phyloP scores from a whole-genome alignment of 2,113 vertebrate species.

The Laterallus jamaicensis region DNA sequence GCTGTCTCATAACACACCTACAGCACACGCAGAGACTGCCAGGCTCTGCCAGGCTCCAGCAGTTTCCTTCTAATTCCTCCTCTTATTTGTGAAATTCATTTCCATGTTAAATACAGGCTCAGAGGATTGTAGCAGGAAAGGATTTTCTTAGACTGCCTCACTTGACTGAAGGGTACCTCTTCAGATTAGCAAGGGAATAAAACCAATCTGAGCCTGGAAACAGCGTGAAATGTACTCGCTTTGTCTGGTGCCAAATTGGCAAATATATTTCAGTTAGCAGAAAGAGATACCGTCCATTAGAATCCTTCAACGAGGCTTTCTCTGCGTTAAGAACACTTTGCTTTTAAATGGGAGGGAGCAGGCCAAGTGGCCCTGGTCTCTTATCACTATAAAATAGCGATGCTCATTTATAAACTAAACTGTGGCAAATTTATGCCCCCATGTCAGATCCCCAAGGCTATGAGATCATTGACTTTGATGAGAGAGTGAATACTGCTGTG shows the following conservation, averaged over 20 bases:
- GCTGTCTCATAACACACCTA: neutral
- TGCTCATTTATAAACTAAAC: neutral
- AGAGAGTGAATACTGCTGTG: neutral
- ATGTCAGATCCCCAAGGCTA: neutral
- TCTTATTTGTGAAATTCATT: neutral
- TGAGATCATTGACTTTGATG: neutral
- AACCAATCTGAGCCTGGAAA: neutral
- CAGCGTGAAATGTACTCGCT: neutral
- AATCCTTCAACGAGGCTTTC: neutral
- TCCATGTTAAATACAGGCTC: neutral
- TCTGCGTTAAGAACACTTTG: neutral
- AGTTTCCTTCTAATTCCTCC: neutral
- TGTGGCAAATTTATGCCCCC: neutral
- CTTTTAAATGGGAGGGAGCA: neutral
- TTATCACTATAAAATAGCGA: neutral
- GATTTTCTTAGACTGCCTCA: neutral
- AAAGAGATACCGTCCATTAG: neutral
- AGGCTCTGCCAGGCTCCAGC: neutral
- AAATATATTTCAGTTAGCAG: neutral
- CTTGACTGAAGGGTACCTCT: slow-evolving; percentile 13
- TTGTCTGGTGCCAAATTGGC: neutral
- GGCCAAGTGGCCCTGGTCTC: neutral
- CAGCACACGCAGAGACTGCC: neutral
- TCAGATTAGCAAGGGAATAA: slow-evolving; percentile 19
- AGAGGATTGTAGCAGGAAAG: neutral